Conservation (phyloP, 2,888 invertebrate genomes). For the Melikaiella ostensackeni region DNA sequence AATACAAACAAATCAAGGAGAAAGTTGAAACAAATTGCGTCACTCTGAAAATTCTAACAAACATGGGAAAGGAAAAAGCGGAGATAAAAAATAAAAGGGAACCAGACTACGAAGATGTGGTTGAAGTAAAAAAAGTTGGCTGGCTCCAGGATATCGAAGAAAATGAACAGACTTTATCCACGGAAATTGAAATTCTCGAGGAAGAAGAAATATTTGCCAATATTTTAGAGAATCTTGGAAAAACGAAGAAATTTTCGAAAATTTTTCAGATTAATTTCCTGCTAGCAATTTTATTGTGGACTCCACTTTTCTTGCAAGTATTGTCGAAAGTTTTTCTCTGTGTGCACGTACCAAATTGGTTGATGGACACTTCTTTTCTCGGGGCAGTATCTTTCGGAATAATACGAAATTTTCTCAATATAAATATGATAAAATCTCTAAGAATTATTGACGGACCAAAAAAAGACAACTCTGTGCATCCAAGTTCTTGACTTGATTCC, state of each 20-base stretch:
- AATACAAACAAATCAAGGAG: constrained; percentile 44
- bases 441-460: constrained; percentile 23
- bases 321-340: constrained; percentile 60
- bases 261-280: constrained; percentile 54
- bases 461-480: constrained; percentile 53
- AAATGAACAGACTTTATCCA: neutral
- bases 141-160: constrained; percentile 38
- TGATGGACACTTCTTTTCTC: constrained; percentile 55
- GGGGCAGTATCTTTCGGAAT: constrained; percentile 52
- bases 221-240: constrained; percentile 38
- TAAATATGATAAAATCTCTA: constrained; percentile 53
- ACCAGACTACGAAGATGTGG: neutral
- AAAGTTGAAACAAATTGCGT: constrained; percentile 32
- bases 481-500: constrained; percentile 40
- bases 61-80: constrained; percentile 13
- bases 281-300: constrained; percentile 57
- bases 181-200: constrained; percentile 32
- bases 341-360: constrained; percentile 54
- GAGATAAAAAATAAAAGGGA: neutral
- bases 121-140: constrained; percentile 9
- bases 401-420: constrained; percentile 56
- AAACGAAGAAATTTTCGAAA: constrained; percentile 43
- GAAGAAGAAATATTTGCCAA: constrained; percentile 39
- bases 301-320: constrained; percentile 59
- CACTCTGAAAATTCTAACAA: constrained; percentile 28